Evolutionary conservation across 2,888 invertebrate species (phyloP).

Genomic region (Harpalus rufipes): DNA sequence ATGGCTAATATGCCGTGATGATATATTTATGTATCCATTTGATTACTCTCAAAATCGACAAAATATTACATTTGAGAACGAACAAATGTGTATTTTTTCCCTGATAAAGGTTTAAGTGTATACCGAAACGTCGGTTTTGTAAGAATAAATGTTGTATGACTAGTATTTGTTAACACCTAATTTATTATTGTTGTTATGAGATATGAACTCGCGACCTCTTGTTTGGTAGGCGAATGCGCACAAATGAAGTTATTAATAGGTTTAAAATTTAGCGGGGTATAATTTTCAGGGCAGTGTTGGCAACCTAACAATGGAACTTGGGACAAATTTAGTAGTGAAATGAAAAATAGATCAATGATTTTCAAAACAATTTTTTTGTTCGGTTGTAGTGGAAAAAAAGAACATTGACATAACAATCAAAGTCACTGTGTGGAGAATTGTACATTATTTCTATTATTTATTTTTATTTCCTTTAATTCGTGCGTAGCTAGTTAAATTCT

Average conservation of each 20-base stretch:
- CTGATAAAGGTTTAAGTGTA: no score
- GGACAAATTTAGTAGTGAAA: constrained; percentile 63
- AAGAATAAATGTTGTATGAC: no score
- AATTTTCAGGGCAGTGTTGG: constrained; percentile 38
- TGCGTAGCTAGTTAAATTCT: constrained; percentile 73
- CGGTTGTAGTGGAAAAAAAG: constrained; percentile 63
- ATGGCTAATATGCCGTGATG: no score
- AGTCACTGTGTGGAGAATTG: constrained; percentile 55
- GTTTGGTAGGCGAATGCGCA: neutral
- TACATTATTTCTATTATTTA: constrained; percentile 67
- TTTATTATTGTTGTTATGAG: neutral
- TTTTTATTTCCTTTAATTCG: constrained; percentile 68
- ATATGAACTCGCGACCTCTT: neutral
- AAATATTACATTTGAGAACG: no score
- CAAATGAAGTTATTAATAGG: neutral
- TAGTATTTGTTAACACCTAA: no score
- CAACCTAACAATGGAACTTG: constrained; percentile 50
- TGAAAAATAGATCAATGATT: constrained; percentile 67
- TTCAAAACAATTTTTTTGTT: constrained; percentile 67
- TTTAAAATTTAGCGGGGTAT: constrained; percentile 62
- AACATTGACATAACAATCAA: constrained; percentile 64
- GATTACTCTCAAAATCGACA: no score
- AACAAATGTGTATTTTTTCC: no score
- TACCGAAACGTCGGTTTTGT: no score
- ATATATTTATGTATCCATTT: no score